Evolutionary conservation across 1,140 invertebrate species (phyloP).

Genomic region (Daktulosphaira vitifoliae): DNA sequence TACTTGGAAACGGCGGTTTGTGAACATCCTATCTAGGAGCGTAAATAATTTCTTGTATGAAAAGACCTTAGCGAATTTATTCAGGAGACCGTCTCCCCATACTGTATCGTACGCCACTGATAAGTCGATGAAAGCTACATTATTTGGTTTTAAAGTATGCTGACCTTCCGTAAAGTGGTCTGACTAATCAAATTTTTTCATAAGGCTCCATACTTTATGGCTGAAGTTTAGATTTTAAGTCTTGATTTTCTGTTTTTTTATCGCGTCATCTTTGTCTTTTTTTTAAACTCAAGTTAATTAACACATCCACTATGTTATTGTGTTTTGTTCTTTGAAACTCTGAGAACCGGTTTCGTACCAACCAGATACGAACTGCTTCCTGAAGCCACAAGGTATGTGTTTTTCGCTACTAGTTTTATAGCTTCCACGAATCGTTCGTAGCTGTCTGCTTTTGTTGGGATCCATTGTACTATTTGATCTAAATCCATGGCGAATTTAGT

Average conservation of each 20-base stretch:
- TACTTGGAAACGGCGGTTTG: conserved; percentile 33
- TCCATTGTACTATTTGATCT: too few relatives aligned
- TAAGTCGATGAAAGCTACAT: conserved; percentile 32
- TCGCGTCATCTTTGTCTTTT: background rate
- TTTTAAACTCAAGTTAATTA: background rate
- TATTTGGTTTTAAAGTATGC: too few relatives aligned
- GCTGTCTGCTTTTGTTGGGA: too few relatives aligned
- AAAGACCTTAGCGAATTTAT: conserved; percentile 23
- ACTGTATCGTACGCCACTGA: conserved; percentile 34
- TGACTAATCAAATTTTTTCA: background rate
- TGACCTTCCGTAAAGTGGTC: background rate
- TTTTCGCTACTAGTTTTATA: conserved; percentile 15
- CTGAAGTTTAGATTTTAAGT: background rate
- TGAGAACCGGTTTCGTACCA: conserved; percentile 13
- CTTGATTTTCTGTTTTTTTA: background rate
- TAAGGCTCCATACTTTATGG: background rate
- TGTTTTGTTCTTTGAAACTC: conserved; percentile 8
- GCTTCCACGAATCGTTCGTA: conserved; percentile 31
- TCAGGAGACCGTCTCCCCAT: conserved; percentile 12
- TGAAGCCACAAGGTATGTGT: conserved; percentile 30
- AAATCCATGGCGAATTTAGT: background rate
- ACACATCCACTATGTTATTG: background rate
- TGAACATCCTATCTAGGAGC: conserved; percentile 24
- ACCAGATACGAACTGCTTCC: conserved; percentile 31
- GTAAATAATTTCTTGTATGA: conserved; percentile 9